Conservation (phyloP, 2,797 vertebrate genomes). For the Xiphophorus birchmanni region DNA sequence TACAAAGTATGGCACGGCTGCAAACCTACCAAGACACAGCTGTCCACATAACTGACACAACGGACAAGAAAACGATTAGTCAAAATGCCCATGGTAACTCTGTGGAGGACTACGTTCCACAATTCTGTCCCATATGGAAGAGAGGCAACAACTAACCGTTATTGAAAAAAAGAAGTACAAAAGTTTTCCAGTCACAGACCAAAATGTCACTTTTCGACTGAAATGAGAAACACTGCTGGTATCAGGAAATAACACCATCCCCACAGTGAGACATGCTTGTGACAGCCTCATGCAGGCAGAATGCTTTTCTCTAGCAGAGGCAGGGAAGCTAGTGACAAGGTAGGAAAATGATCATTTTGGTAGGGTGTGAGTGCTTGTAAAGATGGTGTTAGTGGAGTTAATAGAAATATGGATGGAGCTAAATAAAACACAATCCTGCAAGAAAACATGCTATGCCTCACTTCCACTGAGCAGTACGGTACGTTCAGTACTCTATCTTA, state of each 20-base stretch:
- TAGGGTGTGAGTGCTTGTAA: neutral
- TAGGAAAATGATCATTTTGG: neutral
- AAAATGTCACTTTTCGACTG: neutral
- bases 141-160: neutral
- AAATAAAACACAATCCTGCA: neutral
- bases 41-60: neutral
- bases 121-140: neutral
- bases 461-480: neutral
- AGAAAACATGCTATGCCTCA: neutral
- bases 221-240: neutral
- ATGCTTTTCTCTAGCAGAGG: neutral
- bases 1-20: neutral
- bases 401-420: neutral
- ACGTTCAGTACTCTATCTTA: neutral
- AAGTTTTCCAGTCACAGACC: neutral
- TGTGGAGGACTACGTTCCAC: neutral
- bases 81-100: neutral
- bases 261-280: neutral
- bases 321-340: neutral
- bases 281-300: neutral
- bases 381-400: neutral
- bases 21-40: neutral
- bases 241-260: neutral
- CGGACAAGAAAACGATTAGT: neutral
- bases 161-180: neutral